These are phyloP conservation scores for Nomada fabriciana DNA, from an alignment of 2,888 invertebrate genomes.

Conservation along the genomic window DNA sequence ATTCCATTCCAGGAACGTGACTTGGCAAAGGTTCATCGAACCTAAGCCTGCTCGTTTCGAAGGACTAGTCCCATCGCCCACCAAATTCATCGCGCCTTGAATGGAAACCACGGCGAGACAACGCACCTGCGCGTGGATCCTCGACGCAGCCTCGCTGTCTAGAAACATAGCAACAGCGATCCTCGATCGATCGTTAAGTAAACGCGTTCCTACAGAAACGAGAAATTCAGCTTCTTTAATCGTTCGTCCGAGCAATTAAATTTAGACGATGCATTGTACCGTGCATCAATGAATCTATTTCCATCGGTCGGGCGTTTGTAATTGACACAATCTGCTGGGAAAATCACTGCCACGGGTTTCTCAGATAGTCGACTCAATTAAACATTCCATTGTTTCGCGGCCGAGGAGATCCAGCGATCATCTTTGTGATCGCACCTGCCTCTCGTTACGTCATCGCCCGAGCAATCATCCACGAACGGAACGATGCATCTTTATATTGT, in stretches of 20 bases:
- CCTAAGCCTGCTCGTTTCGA: constrained; percentile 24
- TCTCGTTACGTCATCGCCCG: constrained; percentile 36
- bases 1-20: constrained; percentile 58
- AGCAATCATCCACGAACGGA: constrained; percentile 21
- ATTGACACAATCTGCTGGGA: constrained; percentile 37
- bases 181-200: no score
- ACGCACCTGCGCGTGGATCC: background rate
- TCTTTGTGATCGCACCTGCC: constrained; percentile 38
- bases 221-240: no score
- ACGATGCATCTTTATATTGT: constrained; percentile 14
- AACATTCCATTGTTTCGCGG: constrained; percentile 39
- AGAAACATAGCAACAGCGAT: no score
- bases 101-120: constrained; percentile 12
- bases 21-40: constrained; percentile 53
- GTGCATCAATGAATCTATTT: constrained; percentile 5
- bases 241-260: background rate
- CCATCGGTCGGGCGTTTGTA: background rate
- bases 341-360: constrained; percentile 29
- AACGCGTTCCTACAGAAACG: background rate
- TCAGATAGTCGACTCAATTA: constrained; percentile 46
- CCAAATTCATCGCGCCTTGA: constrained; percentile 22
- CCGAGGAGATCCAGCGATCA: constrained; percentile 19
- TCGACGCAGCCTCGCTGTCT: constrained; percentile 11
- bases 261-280: background rate
- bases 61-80: constrained; percentile 31